These are phyloP conservation scores for Hoplodrina blanda DNA, from an alignment of 2,888 invertebrate species.

Conservation along the genomic window DNA sequence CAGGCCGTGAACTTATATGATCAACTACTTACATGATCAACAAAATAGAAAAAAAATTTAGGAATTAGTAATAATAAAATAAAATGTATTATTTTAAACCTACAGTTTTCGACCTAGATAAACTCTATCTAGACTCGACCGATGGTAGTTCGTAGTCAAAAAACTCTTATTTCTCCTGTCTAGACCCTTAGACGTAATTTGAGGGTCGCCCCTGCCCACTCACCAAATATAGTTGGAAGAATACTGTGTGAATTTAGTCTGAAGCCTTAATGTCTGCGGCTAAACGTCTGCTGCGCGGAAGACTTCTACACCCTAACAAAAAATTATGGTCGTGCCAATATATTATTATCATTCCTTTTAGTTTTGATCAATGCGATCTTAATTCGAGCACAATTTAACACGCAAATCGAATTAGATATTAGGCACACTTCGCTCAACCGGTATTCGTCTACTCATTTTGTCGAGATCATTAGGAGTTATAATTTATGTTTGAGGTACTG, in stretches of 20 bases:
- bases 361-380: background rate
- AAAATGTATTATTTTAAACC: background rate
- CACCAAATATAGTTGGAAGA: background rate
- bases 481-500: background rate
- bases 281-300: no score
- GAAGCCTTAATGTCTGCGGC: no score
- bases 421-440: slow-evolving; percentile 43
- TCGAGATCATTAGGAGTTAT: slow-evolving; percentile 15
- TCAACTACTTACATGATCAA: background rate
- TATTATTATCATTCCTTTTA: background rate
- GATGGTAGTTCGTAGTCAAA: no score
- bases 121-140: no score
- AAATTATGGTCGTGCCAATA: background rate
- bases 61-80: no score
- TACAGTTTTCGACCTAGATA: no score
- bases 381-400: slow-evolving; percentile 5
- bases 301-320: background rate
- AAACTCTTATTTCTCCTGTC: no score
- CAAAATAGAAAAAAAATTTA: background rate
- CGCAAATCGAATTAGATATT: slow-evolving; percentile 19
- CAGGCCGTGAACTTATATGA: slow-evolving; percentile 18
- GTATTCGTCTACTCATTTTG: slow-evolving; percentile 21
- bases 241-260: no score
- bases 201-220: background rate
- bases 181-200: background rate